Evolutionary conservation across 2,888 invertebrate genomes (phyloP), one percentile per base, ranked within the genome.

Genomic region (Dione juno): DNA sequence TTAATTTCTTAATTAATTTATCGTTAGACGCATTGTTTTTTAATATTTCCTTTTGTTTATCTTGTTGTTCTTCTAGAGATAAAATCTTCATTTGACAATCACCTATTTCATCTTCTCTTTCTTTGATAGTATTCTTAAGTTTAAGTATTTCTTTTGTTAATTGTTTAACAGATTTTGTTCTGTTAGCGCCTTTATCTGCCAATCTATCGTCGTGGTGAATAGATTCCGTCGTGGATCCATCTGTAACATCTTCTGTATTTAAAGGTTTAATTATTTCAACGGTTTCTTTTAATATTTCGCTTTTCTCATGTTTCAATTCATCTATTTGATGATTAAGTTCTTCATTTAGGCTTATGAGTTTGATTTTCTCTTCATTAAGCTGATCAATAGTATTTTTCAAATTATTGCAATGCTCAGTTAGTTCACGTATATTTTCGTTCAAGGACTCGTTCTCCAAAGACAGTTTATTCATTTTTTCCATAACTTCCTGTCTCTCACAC

Each of bases 401-500:
- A 66, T 82, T 80, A 71, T 86, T 88, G 76, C 94, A 94, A 77
- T 94, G 93, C 28, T 87, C 88, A 70, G 89, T 92, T 53, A 95
- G 81, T 73, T 94, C 92, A 61, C 90, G 87, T 58, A 95, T 88
- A 80, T 92, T 90, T 66, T 91, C 78, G 52, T 88, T 85, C 61
- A 95, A 85, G 43, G 93, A 86, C 72, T 94, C 93, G 84, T 96
- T 95, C 88, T 96, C 95, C 11, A 86, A 80, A 70, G 88, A 94
- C n/a, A 95, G 85, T 74, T 89, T 92, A 83, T 94, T 95, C 94
- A 96, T 94, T 88, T 95, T 96, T 74, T 95, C 95, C 87, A 95
- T 94, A 1, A 96, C 95, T 85, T 96, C 96, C 76, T 95, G 93
- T 50, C 95, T 92, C 86, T 96, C 96, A 73, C 93, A 94, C 0